Evolutionary conservation across 1,140 invertebrate genomes (phyloP).

Genomic region (Yoshiicerus persimilis): DNA sequence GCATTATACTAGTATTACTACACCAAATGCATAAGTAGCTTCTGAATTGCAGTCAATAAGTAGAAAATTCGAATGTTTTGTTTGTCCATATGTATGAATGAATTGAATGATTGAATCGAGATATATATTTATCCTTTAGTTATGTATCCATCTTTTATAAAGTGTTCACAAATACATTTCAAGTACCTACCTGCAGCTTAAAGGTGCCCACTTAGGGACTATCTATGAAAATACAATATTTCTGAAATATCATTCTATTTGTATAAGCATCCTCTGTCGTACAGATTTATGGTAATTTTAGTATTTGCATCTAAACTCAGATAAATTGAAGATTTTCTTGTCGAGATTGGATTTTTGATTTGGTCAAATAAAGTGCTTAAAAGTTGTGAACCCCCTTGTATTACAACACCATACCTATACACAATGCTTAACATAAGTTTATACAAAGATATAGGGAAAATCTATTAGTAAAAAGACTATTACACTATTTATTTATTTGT

Average conservation of each 20-base stretch:
- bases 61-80: neutral
- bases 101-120: neutral
- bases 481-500: too few species aligned
- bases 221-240: neutral
- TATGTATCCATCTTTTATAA: neutral
- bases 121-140: neutral
- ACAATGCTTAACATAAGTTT: too few species aligned
- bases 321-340: neutral
- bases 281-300: too few species aligned
- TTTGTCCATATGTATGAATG: neutral
- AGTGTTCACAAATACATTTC: neutral
- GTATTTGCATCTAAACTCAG: too few species aligned
- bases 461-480: too few species aligned
- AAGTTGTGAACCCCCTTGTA: neutral
- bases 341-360: conserved; percentile 9
- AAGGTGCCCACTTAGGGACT: too few species aligned
- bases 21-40: neutral
- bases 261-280: neutral
- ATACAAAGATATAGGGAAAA: too few species aligned
- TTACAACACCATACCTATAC: neutral
- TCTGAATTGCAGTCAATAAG: neutral
- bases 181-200: neutral
- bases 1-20: too few species aligned
- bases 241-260: neutral
- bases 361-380: neutral